Evolutionary conservation across 1,140 invertebrate species (phyloP).

Genomic region (Paralvinella palmiformis): DNA sequence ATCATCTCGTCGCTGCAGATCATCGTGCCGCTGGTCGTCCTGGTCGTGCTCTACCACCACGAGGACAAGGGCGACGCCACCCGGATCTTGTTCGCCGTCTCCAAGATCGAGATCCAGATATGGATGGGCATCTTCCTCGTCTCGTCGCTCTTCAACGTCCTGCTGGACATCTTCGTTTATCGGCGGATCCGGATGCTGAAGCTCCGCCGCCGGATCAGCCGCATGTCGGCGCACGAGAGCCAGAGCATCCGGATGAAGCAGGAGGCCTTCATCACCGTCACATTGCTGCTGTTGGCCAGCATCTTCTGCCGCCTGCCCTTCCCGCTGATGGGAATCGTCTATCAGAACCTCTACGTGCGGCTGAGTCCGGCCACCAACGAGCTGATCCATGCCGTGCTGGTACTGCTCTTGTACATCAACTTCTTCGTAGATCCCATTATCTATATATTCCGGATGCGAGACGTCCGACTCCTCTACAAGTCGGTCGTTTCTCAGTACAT

Average conservation of each 20-base stretch:
- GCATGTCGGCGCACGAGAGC: not conserved
- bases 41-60: not conserved
- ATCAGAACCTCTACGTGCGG: not conserved
- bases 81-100: not conserved
- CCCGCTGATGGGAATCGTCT: not conserved
- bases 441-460: conserved; percentile 1
- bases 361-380: no score
- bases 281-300: conserved; percentile 7
- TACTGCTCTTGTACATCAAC: conserved; percentile 7
- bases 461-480: no score
- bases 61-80: conserved; percentile 6
- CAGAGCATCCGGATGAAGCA: conserved; percentile 13
- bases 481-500: no score
- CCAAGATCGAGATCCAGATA: conserved; percentile 11
- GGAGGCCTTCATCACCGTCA: conserved; percentile 6
- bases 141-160: conserved; percentile 5
- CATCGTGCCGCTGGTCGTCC: conserved; percentile 2
- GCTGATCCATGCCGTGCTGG: conserved; percentile 2
- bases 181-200: conserved; percentile 1
- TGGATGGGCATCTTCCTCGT: conserved; percentile 8
- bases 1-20: conserved; percentile 7
- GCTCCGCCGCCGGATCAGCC: not conserved
- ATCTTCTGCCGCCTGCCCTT: conserved; percentile 10
- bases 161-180: conserved; percentile 7
- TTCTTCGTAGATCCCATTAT: conserved; percentile 14